phyloP scores from a whole-genome alignment of 2,888 invertebrate genomes.

The Pomacea canaliculata region DNA sequence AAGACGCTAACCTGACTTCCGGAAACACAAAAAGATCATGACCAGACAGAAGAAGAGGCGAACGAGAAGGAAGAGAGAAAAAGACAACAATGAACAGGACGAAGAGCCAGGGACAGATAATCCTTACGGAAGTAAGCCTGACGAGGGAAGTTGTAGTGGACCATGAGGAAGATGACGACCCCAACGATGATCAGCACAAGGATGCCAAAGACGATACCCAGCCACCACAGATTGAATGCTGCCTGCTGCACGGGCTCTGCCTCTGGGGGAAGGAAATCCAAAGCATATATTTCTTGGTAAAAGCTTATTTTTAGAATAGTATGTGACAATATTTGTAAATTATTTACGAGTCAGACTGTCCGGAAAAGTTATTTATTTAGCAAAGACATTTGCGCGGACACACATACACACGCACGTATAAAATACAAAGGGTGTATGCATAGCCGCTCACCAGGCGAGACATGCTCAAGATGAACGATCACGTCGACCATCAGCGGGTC shows the following conservation, averaged over 20 bases:
- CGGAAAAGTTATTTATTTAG: not conserved
- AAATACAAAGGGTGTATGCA: not conserved
- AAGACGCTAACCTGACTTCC: too few relatives aligned
- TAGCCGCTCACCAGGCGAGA: not conserved
- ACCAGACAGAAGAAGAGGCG: too few relatives aligned
- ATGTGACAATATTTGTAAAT: too few relatives aligned
- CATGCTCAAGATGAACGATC: not conserved
- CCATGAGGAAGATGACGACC: not conserved
- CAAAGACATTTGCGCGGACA: not conserved
- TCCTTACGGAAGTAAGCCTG: constrained; percentile 2
- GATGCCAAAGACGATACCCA: constrained; percentile 2
- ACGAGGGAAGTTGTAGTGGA: constrained; percentile 4
- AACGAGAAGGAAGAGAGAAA: too few relatives aligned
- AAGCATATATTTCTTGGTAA: not conserved
- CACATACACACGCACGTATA: not conserved
- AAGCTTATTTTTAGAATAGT: too few relatives aligned
- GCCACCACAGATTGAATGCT: not conserved
- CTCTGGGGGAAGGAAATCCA: not conserved
- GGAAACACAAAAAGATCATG: too few relatives aligned
- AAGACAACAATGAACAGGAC: too few relatives aligned
- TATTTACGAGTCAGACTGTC: too few relatives aligned
- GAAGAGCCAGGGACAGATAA: too few relatives aligned
- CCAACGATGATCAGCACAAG: not conserved
- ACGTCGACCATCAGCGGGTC: not conserved
- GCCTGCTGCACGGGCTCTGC: not conserved